These are phyloP conservation scores for Phyllopteryx taeniolatus DNA, from an alignment of 2,113 vertebrate species.

Conservation along the genomic window DNA sequence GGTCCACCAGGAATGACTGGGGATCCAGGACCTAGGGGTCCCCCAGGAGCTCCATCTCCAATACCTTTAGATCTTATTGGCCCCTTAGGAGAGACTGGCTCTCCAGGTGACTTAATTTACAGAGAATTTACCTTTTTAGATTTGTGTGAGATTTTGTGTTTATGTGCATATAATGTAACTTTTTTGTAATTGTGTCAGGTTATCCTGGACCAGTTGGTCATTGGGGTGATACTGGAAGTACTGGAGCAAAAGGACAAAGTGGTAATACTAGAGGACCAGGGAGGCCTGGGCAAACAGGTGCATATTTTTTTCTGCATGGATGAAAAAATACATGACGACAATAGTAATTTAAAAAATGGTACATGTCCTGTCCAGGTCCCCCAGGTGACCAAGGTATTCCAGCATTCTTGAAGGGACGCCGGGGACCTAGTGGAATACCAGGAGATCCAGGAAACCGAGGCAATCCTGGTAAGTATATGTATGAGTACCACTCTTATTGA, in stretches of 20 bases:
- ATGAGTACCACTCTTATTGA: background rate
- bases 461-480: conserved; percentile 56
- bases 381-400: conserved; percentile 48
- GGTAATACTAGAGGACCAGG: conserved; percentile 47
- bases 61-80: accelerated
- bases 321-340: background rate
- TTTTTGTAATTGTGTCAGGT: conserved; percentile 42
- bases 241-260: conserved; percentile 45
- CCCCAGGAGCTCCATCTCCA: conserved; percentile 3
- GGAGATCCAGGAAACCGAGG: conserved; percentile 66
- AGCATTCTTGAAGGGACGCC: conserved; percentile 17
- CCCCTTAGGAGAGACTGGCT: conserved; percentile 35
- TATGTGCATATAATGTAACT: background rate
- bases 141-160: background rate
- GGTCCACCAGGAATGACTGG: conserved; percentile 54
- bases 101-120: conserved; percentile 33
- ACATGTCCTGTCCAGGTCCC: conserved; percentile 36
- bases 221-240: conserved; percentile 48
- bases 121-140: background rate
- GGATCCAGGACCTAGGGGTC: conserved; percentile 42
- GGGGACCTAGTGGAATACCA: conserved; percentile 37
- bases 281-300: conserved; percentile 48
- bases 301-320: background rate
- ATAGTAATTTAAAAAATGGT: background rate
- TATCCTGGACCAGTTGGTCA: conserved; percentile 29